Percentiles rank a stretch among this genome's conserved stretches.
Conservation (phyloP, 2,888 invertebrate genomes). For the Torymus auratus region DNA sequence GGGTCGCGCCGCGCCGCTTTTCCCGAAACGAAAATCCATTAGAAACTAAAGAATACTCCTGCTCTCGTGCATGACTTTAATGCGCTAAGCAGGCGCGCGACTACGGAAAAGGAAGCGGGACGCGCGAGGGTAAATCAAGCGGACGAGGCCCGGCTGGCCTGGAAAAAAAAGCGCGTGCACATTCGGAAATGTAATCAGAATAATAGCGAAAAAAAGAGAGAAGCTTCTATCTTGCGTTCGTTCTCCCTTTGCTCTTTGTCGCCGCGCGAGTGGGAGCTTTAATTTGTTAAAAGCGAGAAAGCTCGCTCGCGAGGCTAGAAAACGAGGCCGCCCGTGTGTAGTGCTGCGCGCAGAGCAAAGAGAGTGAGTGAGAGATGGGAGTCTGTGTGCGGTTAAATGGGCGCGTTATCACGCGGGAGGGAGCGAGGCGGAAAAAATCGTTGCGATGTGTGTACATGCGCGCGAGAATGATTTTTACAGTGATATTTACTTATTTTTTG, state of each 20-base stretch:
- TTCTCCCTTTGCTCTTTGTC: neutral
- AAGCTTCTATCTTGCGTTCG: too few relatives aligned
- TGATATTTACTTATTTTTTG: too few relatives aligned
- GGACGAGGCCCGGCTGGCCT: slow-evolving; percentile 22
- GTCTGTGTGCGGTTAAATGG: slow-evolving; percentile 45
- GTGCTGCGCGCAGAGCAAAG: too few relatives aligned
- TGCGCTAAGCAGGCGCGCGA: slow-evolving; percentile 6
- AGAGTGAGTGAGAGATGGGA: slow-evolving; percentile 24
- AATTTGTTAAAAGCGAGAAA: slow-evolving; percentile 72
- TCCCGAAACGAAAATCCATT: slow-evolving; percentile 28
- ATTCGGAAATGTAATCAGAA: slow-evolving; percentile 70
- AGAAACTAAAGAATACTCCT: neutral
- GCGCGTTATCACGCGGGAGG: slow-evolving; percentile 30
- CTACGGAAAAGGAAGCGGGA: neutral
- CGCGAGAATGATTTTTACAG: neutral
- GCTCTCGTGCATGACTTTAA: slow-evolving; percentile 8
- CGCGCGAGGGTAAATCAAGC: slow-evolving; percentile 48
- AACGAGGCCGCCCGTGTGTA: slow-evolving; percentile 23
- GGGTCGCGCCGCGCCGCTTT: too few relatives aligned
- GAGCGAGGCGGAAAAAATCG: slow-evolving; percentile 19
- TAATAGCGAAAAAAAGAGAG: slow-evolving; percentile 67
- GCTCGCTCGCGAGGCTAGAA: slow-evolving; percentile 26
- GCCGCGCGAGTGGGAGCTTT: slow-evolving; percentile 60
- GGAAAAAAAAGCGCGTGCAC: slow-evolving; percentile 29
- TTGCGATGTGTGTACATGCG: slow-evolving; percentile 7